Percentiles rank a stretch among this genome's conserved stretches.
phyloP scores from a whole-genome alignment of 2,113 vertebrate genomes.

The Poeciliopsis turrubarensis region DNA sequence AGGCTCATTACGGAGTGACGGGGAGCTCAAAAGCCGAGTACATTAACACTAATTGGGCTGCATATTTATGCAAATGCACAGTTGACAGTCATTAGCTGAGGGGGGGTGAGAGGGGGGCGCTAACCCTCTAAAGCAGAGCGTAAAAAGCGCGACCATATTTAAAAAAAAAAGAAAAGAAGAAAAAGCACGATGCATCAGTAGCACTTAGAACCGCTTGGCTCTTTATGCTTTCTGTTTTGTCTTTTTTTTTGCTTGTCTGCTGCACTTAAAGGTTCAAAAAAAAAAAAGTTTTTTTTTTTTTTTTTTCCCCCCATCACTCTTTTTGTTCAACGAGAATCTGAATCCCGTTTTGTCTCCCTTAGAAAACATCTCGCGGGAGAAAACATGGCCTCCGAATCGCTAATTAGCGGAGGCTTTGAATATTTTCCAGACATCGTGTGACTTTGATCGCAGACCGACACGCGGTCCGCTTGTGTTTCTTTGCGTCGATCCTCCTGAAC shows the following conservation, averaged over 20 bases:
- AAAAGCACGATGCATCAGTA: background rate
- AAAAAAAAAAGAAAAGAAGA: too few species aligned
- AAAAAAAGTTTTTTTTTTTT: too few species aligned
- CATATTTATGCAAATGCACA: conserved; percentile 8
- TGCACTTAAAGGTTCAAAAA: background rate
- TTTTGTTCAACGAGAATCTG: background rate
- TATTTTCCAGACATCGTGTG: background rate
- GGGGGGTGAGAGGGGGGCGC: rapidly evolving
- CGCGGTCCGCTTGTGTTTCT: too few species aligned
- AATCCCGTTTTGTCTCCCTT: background rate
- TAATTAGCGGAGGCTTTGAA: background rate
- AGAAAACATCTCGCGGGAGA: background rate
- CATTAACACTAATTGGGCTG: conserved; percentile 31
- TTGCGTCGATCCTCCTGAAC: too few species aligned
- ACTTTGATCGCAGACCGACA: background rate
- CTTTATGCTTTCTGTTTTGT: too few species aligned
- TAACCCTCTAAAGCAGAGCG: background rate
- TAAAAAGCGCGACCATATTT: rapidly evolving
- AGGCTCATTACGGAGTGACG: conserved; percentile 22
- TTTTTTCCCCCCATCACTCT: background rate
- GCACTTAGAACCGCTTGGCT: background rate
- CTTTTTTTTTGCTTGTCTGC: background rate
- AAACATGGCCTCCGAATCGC: background rate
- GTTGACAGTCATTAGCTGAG: background rate
- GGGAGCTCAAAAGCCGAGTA: background rate